Conservation (phyloP, 2,797 vertebrate genomes). For the Eidolon dupreanum region DNA sequence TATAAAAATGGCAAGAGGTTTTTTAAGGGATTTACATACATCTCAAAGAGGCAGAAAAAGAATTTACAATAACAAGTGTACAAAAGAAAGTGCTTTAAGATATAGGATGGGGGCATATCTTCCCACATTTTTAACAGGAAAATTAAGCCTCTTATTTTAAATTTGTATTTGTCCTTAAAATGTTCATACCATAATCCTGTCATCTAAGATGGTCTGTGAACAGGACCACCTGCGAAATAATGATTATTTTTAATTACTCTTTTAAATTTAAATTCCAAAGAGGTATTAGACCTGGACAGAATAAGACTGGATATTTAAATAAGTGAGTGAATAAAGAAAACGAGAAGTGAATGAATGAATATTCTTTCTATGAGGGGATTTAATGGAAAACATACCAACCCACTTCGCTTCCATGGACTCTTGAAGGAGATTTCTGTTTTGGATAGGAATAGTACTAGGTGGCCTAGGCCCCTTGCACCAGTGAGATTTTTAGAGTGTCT, state of each 20-base stretch:
- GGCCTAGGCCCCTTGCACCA: background rate
- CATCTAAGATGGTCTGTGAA: background rate
- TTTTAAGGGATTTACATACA: slow-evolving; percentile 25
- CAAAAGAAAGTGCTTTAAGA: slow-evolving; percentile 11
- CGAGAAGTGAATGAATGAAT: background rate
- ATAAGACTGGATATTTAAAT: background rate
- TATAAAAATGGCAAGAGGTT: background rate
- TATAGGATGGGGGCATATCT: background rate
- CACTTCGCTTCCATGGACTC: background rate
- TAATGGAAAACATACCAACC: background rate
- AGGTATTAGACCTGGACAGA: background rate
- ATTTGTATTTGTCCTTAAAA: slow-evolving; percentile 9
- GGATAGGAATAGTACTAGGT: background rate
- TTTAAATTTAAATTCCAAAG: background rate
- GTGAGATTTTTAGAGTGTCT: background rate
- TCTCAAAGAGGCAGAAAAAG: background rate
- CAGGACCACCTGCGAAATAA: background rate
- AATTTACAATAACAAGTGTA: background rate
- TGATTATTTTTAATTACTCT: background rate
- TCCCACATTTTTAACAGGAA: background rate
- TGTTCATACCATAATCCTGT: background rate
- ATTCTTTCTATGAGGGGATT: background rate
- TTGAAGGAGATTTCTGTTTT: background rate
- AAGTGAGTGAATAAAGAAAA: background rate
- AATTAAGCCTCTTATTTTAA: background rate